Evolutionary conservation across 1,140 invertebrate genomes (phyloP), one percentile per base, ranked within the genome.

Genomic region (Dendrolimus punctatus): DNA sequence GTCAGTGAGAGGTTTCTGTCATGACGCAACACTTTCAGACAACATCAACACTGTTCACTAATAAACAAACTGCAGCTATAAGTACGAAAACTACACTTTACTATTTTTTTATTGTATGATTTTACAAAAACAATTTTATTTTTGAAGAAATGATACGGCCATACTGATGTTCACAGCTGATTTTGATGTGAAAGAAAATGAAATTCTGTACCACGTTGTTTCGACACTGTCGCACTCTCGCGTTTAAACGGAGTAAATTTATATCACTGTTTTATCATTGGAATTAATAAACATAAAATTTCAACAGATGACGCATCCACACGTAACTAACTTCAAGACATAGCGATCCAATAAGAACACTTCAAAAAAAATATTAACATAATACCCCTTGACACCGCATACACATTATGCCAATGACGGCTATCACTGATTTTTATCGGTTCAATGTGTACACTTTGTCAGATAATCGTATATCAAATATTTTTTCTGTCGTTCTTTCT

Each of bases 11-110:
- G 80, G 75, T 73, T 65, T 80, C 76, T 82, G 80, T 85, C 82
- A 85, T 85, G 82, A 85, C 82, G 80, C 82, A 85, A 85, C 82
- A 84, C 77, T 80, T 85, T 84, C 77, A 80, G 71, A 77, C 78
- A 81, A 81, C 76, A 76, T 73, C 76, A 82, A 85, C 76, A 73
- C 68, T 67, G 51, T 68, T 68, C 57, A 55, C 56, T 62, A 73
- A 66, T 66, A 64, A 65, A 72, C 56, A 69, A 70, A 44, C 58
- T 69, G 62, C 59, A 54, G 60, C 63, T 66, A 69, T 67, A 72
- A 76, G 67, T 70, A 77, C 76, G 68, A 68, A 71, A 73, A 74
- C 65, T 74, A 57, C 72, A 73, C 69, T 80, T 73, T 76, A 61
- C 64, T 79, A 71, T 80, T 79, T 79, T 67, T 77, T 79, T 75